Evolutionary conservation across 2,888 invertebrate species (phyloP), one percentile per base, ranked within the genome.

Genomic region (Tetropium fuscum): DNA sequence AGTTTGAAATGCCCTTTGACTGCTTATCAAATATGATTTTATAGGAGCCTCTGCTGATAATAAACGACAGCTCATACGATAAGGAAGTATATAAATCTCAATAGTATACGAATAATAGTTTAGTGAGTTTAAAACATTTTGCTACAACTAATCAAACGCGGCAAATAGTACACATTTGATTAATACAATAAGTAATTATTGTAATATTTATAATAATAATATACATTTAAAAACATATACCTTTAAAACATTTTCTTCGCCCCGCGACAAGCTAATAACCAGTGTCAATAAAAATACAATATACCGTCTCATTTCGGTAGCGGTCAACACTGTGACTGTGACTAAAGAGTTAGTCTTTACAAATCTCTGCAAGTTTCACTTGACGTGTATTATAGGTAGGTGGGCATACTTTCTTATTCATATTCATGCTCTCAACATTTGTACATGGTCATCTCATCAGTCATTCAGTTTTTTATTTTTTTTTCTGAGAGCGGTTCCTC

Each of bases 81-180:
- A n/a, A n/a, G n/a, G n/a, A n/a, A n/a, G n/a, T 60, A 60, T 65
- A 65, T 63, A 65, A 60, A 58, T 48, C 51, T 7, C 40, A 11
- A 34, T 34, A 13, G 34, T 34, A 13, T 34, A 34, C 6, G 11
- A 6, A 13, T 1, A 22, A 20, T 3, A 19, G 43, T 44, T 43
- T 53, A 53, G 53, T 44, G 43, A 34, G 20, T 4, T 32, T 1
- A 13, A 19, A 15, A 43, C 15, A 1, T n/a, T 51, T 27, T 41
- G 10, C 16, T 3, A 4, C 27, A 22, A 20, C 4, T n/a, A 8
- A 1, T 16, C 18, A 36, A 4, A 36, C 44, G 53, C 36, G 43
- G 44, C 44, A 44, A 34, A 53, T 53, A 51, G 11, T 40, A 49
- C 10, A 30, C 30, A 30, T 45, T 30, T 13, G 20, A 43, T 11